Evolutionary conservation across 2,888 invertebrate genomes (phyloP), one percentile per base, ranked within the genome.

Genomic region (Spodoptera littoralis): DNA sequence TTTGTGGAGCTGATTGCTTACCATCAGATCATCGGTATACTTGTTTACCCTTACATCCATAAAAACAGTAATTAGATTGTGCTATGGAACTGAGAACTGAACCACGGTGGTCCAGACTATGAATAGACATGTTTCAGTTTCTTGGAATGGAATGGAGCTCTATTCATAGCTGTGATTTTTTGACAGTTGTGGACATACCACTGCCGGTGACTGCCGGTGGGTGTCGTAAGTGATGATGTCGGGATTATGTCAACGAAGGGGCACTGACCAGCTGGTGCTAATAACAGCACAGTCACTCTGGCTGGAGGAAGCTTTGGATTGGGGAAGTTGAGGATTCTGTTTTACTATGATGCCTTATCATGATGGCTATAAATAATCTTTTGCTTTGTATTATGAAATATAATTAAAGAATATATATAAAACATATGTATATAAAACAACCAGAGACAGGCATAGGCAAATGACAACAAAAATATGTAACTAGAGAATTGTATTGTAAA

Each of bases 31-130:
- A 18, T 18, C 1, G 0, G 18, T 18, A 18, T 18, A 18, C 18
- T 18, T 2, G 1, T 18, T 18, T 18, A 2, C 18, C 18, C 18
- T 18, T 18, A 18, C 18, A 18, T 18, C 18, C 18, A 18, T 18
- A 18, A 18, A 18, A 18, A 18, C 1, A 27, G 27, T 27, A 27
- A 4, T 27, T 27, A 27, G 27, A 27, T 27, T 2, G 27, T 27
- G 18, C 1, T 0, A 27, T 27, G 27, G 27, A 4, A 8, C 36
- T 1, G 2, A 2, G 5, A 36, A 36, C 36, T 9, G 9, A 36
- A 53, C 24, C 59, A 64, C 24, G 76, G 71, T 70, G 76, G 70
- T 70, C 76, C 27, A 4, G 46, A 47, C 65, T 71, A 55, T 71
- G 58, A 76, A 76, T 76, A 71, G 65, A 43, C 51, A 45, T 11